Percentiles rank a stretch among this genome's conserved stretches.
Evolutionary conservation across 1,140 invertebrate species (phyloP).

Genomic region (Cardiocondyla obscurior): DNA sequence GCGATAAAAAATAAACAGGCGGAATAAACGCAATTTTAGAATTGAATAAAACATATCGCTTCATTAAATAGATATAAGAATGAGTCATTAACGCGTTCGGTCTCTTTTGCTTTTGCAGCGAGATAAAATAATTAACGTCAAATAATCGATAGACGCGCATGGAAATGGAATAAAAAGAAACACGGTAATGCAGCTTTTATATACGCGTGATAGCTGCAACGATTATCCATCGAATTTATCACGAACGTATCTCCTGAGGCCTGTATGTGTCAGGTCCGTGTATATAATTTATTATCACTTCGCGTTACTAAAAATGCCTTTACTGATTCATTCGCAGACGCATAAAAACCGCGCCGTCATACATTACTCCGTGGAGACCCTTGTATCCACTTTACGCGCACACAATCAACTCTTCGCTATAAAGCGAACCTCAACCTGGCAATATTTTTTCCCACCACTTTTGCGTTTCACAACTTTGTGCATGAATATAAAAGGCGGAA

Average conservation of each 20-base stretch:
- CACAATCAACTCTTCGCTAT: conserved; percentile 38
- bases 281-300: conserved; percentile 70
- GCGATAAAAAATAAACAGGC: not conserved
- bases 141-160: conserved; percentile 10
- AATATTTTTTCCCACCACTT: conserved; percentile 29
- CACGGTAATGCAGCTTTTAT: conserved; percentile 1
- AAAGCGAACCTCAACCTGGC: conserved; percentile 16
- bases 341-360: conserved; percentile 68
- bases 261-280: conserved; percentile 35
- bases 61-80: conserved; percentile 1
- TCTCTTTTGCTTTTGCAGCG: not conserved
- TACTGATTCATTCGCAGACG: conserved; percentile 69
- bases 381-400: conserved; percentile 56
- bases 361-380: conserved; percentile 56
- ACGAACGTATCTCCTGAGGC: conserved; percentile 47
- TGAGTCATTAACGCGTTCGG: not conserved
- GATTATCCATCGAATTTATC: conserved; percentile 69
- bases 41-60: conserved; percentile 5
- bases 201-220: conserved; percentile 12
- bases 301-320: conserved; percentile 71
- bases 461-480: not conserved
- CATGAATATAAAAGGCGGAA: conserved; percentile 17
- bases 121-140: not conserved
- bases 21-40: not conserved
- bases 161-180: conserved; percentile 16